Evolutionary conservation across 2,113 vertebrate genomes (phyloP), one percentile per base, ranked within the genome.

Genomic region (Dicerorhinus sumatrensis): DNA sequence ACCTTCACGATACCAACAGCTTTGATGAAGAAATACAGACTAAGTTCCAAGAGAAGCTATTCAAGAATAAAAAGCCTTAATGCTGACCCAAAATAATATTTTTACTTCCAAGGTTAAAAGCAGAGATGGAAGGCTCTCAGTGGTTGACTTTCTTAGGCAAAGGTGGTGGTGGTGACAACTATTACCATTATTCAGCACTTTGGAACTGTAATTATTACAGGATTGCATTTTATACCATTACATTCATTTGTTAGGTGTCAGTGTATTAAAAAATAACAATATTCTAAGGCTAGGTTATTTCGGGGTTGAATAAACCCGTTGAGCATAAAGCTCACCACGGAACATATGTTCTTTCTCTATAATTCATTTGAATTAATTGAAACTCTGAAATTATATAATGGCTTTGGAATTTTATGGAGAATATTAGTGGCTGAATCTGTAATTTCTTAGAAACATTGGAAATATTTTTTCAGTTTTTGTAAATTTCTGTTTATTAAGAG

Each of bases 71-170:
- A 91, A 63, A 82, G 18, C 0, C 16, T 92, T 93, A 80, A 62
- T 84, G 7, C 20, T 73, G 54, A 79, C 25, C 75, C 65, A 23
- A 69, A 90, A 96, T 48, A 75, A 67, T 39, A 91, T 92, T 97
- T 95, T 94, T 89, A 96, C 65, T 96, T 92, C 18, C 65, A 92
- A 77, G 25, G 58, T 96, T 93, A 96, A 92, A 95, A 94, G 36
- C 51, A 91, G n/a, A 94, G 9, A 46, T 80, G 21, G 25, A 96
- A 81, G 79, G 23, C 3, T 31, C n/a, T 96, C 31, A 36, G 23
- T 79, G 39, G 33, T 8, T 75, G 29, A 73, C 20, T 76, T 96
- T 93, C 65, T 76, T 7, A 65, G 46, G n/a, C n/a, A 69, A 63
- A 72, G 11, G 17, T 80, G 8, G 3, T 80, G 8, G 3, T 80